Evolutionary conservation across 2,113 vertebrate species (phyloP).

Genomic region (Amphiprion percula): DNA sequence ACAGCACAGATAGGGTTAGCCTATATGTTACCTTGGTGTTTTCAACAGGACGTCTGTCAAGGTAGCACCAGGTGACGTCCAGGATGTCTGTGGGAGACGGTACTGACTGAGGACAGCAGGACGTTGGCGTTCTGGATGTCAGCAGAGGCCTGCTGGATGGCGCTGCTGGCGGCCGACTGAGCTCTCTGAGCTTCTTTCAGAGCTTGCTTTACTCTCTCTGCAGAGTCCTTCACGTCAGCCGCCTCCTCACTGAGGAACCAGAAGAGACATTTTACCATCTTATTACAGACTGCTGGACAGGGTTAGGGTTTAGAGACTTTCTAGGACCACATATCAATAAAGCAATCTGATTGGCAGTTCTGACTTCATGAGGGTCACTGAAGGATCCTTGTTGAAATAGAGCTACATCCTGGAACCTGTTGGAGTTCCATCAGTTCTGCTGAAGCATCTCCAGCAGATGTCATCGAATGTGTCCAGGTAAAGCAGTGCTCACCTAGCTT

Average conservation of each 20-base stretch:
- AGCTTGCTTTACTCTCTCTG: constrained; percentile 89
- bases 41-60: background rate
- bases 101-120: constrained; percentile 90
- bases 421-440: background rate
- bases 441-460: no score
- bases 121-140: constrained; percentile 92
- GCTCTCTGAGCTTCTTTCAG: constrained; percentile 92
- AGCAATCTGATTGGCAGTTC: no score
- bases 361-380: no score
- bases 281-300: background rate
- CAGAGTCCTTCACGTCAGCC: constrained; percentile 88
- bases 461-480: no score
- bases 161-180: constrained; percentile 89
- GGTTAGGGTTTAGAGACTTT: no score
- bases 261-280: background rate
- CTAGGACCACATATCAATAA: no score
- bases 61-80: background rate
- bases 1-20: background rate
- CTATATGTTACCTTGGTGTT: background rate
- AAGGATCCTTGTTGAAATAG: background rate
- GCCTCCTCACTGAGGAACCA: constrained; percentile 88
- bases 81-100: no score
- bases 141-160: constrained; percentile 90
- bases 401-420: no score
- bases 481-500: constrained; percentile 85